phyloP scores from a whole-genome alignment of 53 echinoderm and acorn worm species.

The Temnopleurus reevesii region DNA sequence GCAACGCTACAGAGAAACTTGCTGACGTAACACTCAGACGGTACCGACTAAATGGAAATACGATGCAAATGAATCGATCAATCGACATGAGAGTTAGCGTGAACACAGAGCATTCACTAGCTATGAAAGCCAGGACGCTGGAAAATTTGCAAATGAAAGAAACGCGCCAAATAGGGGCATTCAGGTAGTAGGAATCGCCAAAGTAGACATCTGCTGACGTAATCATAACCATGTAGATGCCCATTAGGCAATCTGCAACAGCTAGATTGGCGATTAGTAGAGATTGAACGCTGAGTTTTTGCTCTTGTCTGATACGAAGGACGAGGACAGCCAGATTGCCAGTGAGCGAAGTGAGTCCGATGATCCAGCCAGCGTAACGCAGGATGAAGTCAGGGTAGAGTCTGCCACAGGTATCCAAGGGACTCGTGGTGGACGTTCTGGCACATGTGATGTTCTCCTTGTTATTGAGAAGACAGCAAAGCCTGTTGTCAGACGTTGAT shows the following conservation, averaged over 20 bases:
- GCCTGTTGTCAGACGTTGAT: conserved; percentile 30
- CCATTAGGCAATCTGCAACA: conserved; percentile 59
- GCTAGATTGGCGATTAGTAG: conserved; percentile 49
- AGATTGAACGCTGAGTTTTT: background rate
- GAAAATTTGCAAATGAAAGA: conserved; percentile 53
- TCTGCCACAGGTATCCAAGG: conserved; percentile 23
- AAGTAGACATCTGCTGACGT: conserved; percentile 53
- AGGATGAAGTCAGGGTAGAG: conserved; percentile 24
- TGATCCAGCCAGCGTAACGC: conserved; percentile 38
- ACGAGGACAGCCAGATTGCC: conserved; percentile 46
- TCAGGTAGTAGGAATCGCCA: conserved; percentile 1
- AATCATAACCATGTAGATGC: conserved; percentile 57
- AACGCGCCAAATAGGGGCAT: conserved; percentile 24
- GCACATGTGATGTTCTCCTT: conserved; percentile 15
- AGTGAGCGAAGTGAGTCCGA: conserved; percentile 47
- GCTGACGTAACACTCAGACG: background rate
- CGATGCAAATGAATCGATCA: conserved; percentile 51
- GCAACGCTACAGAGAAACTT: background rate
- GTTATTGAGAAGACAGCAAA: conserved; percentile 18
- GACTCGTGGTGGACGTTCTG: background rate
- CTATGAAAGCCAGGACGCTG: conserved; percentile 52
- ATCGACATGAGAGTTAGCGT: conserved; percentile 48
- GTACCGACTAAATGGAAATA: conserved; percentile 48
- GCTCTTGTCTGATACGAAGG: background rate
- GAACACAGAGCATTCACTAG: conserved; percentile 59